Base-by-base conservation (phyloP, 2,113 vertebrate species). In the Oenanthe oenanthe region DNA sequence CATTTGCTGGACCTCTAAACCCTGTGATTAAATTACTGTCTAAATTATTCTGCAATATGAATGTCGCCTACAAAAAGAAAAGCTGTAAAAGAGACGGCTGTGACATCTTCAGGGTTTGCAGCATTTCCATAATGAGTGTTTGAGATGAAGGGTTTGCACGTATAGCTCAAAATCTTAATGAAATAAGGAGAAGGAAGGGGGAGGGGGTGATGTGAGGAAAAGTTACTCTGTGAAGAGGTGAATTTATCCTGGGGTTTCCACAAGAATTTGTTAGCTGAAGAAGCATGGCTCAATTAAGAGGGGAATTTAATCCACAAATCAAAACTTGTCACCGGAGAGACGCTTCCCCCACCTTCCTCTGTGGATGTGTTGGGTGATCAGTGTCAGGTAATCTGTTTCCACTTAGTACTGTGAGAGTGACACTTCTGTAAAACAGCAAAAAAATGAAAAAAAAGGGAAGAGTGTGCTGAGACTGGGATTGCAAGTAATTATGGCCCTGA, bases 1-100 rank as follows among this genome's bases (percentile, higher is more conserved):
- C 95, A 97, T 97, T 97, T 97, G 90, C 95, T 95, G 94, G 96
- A 96, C 96, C 96, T 97, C 95, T 96, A 96, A 97, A 97, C 96
- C 93, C 73, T 95, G 90, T 97, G 95, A 97, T 97, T 96, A 96
- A 96, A 97, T 97, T 97, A 97, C 93, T 92, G 85, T 93, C 94
- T 92, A 92, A 96, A 96, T 97, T 96, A 97, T 97, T 96, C 96
- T 88, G 92, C 90, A 90, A 28, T 96, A 88, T 65, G 94, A 96
- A 77, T 80, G 85, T 95, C 48, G 25, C 94, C 81, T 89, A 65
- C 82, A 50, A 93, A 86, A 95, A 92, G 92, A 60, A 77, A 92
- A 95, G 88, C 90, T 94, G 85, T 71, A 84, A 80, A 71, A 96
- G 93, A 81, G 93, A 96, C 17, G 82, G 8, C 75, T 81, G 82